phyloP scores from a whole-genome alignment of 2,888 invertebrate genomes.

The Acrocyrtus sp. region DNA sequence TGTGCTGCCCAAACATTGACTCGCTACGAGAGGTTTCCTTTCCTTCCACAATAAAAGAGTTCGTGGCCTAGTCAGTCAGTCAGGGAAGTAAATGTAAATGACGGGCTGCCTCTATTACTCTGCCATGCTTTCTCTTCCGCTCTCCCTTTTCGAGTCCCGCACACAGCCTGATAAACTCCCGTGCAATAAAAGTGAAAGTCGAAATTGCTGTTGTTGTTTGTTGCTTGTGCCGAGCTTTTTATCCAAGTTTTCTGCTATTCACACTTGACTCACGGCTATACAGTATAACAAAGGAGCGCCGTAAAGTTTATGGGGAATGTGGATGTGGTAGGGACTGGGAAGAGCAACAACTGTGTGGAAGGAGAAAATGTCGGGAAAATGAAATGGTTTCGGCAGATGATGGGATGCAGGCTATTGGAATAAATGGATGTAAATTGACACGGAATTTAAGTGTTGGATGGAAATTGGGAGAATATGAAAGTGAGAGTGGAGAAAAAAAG shows the following conservation, averaged over 20 bases:
- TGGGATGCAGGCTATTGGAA: not conserved
- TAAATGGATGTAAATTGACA: conserved; percentile 33
- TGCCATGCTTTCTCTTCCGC: too few relatives aligned
- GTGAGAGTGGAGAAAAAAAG: too few relatives aligned
- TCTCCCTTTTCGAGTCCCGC: too few relatives aligned
- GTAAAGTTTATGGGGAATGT: too few relatives aligned
- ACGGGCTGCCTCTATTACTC: too few relatives aligned
- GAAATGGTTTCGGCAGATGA: conserved; percentile 6
- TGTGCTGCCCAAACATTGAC: not conserved
- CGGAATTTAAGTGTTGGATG: conserved; percentile 10
- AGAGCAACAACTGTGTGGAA: conserved; percentile 30
- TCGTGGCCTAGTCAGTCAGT: conserved; percentile 30
- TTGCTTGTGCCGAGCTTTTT: not conserved
- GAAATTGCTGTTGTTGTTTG: conserved; percentile 12
- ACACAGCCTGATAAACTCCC: not conserved
- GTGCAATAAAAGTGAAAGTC: not conserved
- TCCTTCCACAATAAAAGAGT: conserved; percentile 16
- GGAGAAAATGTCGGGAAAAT: not conserved
- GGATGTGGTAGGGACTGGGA: conserved; percentile 17
- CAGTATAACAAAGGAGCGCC: too few relatives aligned
- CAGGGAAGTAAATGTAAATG: too few relatives aligned
- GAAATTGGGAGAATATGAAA: conserved; percentile 27
- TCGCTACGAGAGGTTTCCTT: too few relatives aligned
- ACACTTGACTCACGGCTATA: not conserved
- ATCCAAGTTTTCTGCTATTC: not conserved